Base-by-base conservation (phyloP, 2,888 invertebrate genomes). In the Protonemura montana region DNA sequence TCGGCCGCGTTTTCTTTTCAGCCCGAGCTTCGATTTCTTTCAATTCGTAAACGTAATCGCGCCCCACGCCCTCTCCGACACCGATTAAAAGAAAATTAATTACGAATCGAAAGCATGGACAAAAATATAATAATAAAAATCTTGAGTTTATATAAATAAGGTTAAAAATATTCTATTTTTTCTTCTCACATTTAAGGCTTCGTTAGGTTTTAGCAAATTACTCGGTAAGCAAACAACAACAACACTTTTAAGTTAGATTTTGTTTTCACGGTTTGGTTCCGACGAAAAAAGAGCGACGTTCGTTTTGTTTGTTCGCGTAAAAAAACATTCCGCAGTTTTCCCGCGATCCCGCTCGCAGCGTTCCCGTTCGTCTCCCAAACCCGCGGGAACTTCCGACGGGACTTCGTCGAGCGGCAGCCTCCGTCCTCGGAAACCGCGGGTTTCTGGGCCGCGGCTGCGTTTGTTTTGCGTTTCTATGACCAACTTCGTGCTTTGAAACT, bases 131-230 rank as follows among this genome's bases (percentile, higher is more conserved):
- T 21, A 59, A 21, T 59, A 16, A 59, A n/a, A 59, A 59, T 59
- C 59, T 59, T 59, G 59, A 59, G 21, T 59, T 59, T 59, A 59
- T 59, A 59, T 59, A 35, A 35, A 59, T 59, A 59, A 21, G 59
- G 59, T 59, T 21, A 59, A 59, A 41, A 21, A 59, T 59, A 59
- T 59, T 59, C 7, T 59, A 59, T 59, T 21, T 59, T 59, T 59
- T 59, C 59, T 59, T 59, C 59, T 59, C 59, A 59, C 59, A 59
- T 59, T 59, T 59, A 59, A 59, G 59, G 59, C 59, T 59, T 59
- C 59, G 59, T 16, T 59, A 59, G 59, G 21, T 59, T 59, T 59
- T 59, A 59, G 59, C 16, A 16, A 35, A 59, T 59, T 59, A 59
- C 21, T 59, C 13, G 21, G 13, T 59, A 59, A 59, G 21, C 59